These are phyloP conservation scores for Ridgeia piscesae DNA, from an alignment of 1,140 invertebrate species.

Conservation along the genomic window DNA sequence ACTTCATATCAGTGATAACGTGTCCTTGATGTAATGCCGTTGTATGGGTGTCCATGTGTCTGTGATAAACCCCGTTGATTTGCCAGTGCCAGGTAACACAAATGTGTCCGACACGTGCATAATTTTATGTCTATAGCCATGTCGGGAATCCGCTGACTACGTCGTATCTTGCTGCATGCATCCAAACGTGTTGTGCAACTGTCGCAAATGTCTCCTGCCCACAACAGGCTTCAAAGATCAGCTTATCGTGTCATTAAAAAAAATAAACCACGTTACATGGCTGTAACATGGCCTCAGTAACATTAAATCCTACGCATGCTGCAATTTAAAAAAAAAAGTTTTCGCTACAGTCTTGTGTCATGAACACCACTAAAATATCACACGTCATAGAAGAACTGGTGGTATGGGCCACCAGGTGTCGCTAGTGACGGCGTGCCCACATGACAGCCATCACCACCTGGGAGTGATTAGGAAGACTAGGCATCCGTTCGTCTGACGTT, in stretches of 20 bases:
- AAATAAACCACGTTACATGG: too few species aligned
- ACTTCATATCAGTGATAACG: neutral
- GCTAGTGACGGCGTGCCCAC: neutral
- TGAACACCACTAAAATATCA: neutral
- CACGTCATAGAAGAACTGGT: neutral
- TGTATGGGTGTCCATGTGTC: too few species aligned
- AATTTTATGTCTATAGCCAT: too few species aligned
- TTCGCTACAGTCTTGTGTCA: neutral
- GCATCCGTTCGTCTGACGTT: neutral
- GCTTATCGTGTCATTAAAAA: neutral
- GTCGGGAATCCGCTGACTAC: too few species aligned
- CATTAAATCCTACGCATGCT: neutral
- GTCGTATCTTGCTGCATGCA: too few species aligned
- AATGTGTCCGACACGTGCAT: too few species aligned
- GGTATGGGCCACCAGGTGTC: neutral
- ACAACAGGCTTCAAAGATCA: neutral
- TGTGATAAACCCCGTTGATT: too few species aligned
- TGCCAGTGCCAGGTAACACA: too few species aligned
- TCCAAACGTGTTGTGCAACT: neutral
- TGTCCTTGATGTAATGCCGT: too few species aligned
- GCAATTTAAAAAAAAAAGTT: neutral
- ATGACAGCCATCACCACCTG: neutral
- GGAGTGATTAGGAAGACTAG: neutral
- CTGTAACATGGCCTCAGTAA: neutral
- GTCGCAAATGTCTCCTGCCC: neutral